Evolutionary conservation across 2,113 vertebrate genomes (phyloP).

Genomic region (Dipodomys stephensi): DNA sequence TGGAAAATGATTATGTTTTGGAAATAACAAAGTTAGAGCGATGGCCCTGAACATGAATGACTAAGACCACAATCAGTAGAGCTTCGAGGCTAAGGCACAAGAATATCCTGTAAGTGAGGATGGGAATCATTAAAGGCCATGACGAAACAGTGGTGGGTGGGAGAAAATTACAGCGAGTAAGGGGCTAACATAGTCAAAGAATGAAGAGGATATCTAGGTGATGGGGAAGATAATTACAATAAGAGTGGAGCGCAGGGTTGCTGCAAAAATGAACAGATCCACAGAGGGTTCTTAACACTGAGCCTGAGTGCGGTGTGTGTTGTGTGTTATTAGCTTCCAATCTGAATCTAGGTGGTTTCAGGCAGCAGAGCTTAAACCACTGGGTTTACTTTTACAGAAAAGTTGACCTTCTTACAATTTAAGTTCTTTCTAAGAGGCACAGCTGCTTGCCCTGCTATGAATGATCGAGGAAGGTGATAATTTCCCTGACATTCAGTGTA

Average conservation of each 20-base stretch:
- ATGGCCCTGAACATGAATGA: not conserved
- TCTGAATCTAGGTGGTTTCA: not conserved
- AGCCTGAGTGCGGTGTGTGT: not conserved
- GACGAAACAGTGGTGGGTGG: not conserved
- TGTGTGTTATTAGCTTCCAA: not conserved
- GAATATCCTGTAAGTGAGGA: not conserved
- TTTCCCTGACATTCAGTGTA: not conserved
- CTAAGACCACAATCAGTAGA: not conserved
- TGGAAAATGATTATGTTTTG: not conserved
- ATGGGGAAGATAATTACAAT: not conserved
- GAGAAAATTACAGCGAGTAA: not conserved
- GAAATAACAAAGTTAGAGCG: constrained; percentile 3
- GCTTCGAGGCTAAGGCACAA: not conserved
- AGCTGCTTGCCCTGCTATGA: not conserved
- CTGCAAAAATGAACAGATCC: not conserved
- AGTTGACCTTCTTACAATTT: not conserved
- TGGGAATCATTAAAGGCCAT: not conserved
- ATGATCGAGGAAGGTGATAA: not conserved
- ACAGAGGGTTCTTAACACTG: not conserved
- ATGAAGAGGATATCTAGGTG: not conserved
- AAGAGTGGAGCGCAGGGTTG: not conserved
- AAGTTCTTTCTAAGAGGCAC: not conserved
- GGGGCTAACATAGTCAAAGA: not conserved
- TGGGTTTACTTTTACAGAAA: not conserved
- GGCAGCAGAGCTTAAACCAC: not conserved